Evolutionary conservation across 2,888 invertebrate species (phyloP), one percentile per base, ranked within the genome.

Genomic region (Endotricha flammealis): DNA sequence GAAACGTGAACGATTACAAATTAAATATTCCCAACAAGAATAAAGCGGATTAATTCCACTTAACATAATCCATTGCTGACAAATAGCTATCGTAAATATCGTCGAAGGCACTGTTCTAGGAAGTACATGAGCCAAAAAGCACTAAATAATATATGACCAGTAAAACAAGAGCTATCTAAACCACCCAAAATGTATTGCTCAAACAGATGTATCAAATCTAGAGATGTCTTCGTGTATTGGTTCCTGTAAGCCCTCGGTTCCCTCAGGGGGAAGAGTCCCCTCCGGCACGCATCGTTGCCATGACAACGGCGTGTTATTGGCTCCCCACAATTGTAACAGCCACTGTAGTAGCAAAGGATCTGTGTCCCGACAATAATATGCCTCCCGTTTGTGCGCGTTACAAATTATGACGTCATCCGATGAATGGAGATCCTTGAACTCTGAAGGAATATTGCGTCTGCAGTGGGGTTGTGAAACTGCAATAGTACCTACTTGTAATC

Each of bases 251-350:
- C 70, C 67, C 67, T 66, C 59, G 48, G 52, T 55, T 64, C 64
- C 62, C 65, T 64, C 43, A 51, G 56, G 69, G 74, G 72, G 65
- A 61, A 65, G 69, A 55, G 64, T 63, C 69, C 81, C 79, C 72
- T 74, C 67, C 63, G 50, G 56, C 57, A 58, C 59, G 66, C 57
- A 57, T 54, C 39, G 83, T 85, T 70, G 63, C 63, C 68, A 83
- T 81, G 70, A 51, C 64, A 64, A 86, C 85, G 48, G 70, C 68
- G 64, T 82, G 74, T 71, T 83, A 75, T 79, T 79, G 76, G 75
- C 80, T 77, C 83, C 81, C 79, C 67, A 66, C 73, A 64, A 64
- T 64, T 63, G 60, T 66, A 54, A 56, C 57, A 52, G 61, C 57
- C 54, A 57, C 56, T 44, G 54, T 53, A 50, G 51, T 50, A 49